phyloP scores from a whole-genome alignment of 2,797 vertebrate species.

The Sebastes kiyomatsui region DNA sequence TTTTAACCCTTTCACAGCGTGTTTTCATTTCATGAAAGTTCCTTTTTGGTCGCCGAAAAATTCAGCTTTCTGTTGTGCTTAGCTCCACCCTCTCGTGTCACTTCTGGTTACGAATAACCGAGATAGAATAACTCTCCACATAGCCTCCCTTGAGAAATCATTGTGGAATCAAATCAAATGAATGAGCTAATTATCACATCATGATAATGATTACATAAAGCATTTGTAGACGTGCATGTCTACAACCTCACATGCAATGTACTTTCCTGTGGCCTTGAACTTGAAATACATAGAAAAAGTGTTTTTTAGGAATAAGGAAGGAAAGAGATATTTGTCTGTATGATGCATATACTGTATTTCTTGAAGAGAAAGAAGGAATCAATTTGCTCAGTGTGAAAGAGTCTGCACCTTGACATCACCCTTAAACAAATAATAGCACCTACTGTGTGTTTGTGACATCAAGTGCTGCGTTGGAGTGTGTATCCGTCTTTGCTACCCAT shows the following conservation, averaged over 20 bases:
- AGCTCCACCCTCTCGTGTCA: no score
- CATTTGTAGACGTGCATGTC: not conserved
- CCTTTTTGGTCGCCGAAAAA: rapidly evolving
- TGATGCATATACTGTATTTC: not conserved
- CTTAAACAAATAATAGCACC: not conserved
- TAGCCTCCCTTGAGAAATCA: not conserved
- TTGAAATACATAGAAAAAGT: not conserved
- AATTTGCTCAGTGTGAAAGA: not conserved
- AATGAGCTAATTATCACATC: not conserved
- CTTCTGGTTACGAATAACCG: no score
- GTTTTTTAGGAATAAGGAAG: not conserved
- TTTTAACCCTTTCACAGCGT: no score
- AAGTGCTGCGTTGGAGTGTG: not conserved
- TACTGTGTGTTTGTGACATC: not conserved
- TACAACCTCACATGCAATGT: not conserved
- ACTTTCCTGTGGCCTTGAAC: not conserved
- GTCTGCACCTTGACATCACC: not conserved
- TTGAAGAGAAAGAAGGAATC: not conserved
- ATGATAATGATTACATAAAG: not conserved
- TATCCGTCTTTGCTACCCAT: not conserved
- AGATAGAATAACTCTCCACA: no score
- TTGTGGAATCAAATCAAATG: not conserved
- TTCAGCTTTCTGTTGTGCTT: no score
- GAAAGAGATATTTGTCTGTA: not conserved
- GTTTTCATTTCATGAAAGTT: no score